These are phyloP conservation scores for Rhopalosiphum maidis DNA, from an alignment of 1,140 invertebrate species.

Conservation along the genomic window DNA sequence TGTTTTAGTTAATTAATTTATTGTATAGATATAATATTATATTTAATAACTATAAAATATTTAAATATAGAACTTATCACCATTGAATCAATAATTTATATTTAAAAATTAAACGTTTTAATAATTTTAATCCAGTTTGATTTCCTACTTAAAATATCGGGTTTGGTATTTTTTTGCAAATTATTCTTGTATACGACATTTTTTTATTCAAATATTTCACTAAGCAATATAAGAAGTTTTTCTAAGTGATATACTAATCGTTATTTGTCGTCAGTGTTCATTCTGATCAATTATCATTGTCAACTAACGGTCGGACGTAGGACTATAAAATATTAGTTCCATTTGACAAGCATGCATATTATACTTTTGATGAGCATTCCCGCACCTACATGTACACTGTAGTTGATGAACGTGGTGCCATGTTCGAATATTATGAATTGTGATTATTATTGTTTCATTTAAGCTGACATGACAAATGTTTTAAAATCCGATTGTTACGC, in stretches of 20 bases:
- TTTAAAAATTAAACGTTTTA: neutral
- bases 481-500: neutral
- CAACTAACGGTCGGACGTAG: neutral
- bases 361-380: neutral
- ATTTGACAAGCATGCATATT: neutral
- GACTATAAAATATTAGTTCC: neutral
- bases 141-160: neutral
- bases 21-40: neutral
- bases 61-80: neutral
- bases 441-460: conserved; percentile 23
- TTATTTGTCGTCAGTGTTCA: neutral
- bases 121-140: neutral
- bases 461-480: neutral
- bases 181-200: neutral
- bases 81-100: neutral
- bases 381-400: neutral
- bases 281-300: neutral
- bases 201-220: neutral
- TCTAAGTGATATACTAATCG: neutral
- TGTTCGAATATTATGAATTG: conserved; percentile 22
- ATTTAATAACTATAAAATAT: neutral
- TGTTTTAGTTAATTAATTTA: neutral
- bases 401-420: neutral
- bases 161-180: neutral
- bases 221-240: neutral